Conservation (phyloP, 2,888 invertebrate species). For the Aradus depressus region DNA sequence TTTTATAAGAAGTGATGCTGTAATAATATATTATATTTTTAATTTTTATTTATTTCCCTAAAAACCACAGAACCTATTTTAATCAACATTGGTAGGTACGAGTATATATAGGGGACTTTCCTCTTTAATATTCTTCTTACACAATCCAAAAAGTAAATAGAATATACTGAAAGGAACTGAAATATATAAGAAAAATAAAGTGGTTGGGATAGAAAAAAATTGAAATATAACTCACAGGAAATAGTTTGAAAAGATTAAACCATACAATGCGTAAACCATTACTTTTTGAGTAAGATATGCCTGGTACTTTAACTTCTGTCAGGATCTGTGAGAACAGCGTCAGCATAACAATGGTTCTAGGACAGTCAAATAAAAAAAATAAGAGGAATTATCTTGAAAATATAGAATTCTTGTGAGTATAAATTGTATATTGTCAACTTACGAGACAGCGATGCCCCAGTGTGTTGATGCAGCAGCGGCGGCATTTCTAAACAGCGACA, state of each 20-base stretch:
- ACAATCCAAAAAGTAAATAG: no score
- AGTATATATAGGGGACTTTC: no score
- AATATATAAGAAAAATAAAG: slow-evolving; percentile 1
- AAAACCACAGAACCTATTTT: no score
- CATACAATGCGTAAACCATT: slow-evolving; percentile 46
- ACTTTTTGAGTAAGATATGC: slow-evolving; percentile 46
- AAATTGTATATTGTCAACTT: no score
- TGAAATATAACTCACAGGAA: slow-evolving; percentile 58
- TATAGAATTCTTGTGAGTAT: no score
- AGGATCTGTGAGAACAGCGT: slow-evolving; percentile 71
- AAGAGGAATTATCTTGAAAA: no score
- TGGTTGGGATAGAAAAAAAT: neutral
- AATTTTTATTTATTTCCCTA: no score
- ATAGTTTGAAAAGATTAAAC: slow-evolving; percentile 65
- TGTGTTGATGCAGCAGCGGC: slow-evolving; percentile 68
- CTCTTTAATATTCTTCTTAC: no score
- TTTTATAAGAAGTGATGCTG: no score
- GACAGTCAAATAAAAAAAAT: no score
- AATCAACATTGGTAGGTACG: neutral
- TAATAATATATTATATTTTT: no score
- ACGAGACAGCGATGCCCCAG: slow-evolving; percentile 75
- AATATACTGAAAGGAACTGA: no score
- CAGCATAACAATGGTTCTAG: slow-evolving; percentile 60
- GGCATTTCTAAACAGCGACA: slow-evolving; percentile 72
- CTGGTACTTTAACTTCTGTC: slow-evolving; percentile 51